Conservation (phyloP, 2,888 invertebrate genomes). For the Bhutanitis thaidina region DNA sequence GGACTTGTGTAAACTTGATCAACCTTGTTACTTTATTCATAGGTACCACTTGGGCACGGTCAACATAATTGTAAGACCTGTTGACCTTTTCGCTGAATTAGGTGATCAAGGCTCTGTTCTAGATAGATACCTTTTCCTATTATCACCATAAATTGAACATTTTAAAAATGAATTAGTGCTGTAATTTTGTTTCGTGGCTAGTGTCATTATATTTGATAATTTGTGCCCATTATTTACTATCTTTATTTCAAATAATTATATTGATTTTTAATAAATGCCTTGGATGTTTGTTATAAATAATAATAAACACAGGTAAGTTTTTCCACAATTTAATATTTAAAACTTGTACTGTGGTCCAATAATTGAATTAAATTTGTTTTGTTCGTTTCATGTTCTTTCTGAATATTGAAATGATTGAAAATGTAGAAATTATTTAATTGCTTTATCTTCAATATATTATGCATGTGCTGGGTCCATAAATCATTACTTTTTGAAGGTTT, state of each 20-base stretch:
- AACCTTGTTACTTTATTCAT: not conserved
- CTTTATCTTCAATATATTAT: no score
- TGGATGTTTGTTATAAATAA: constrained; percentile 15
- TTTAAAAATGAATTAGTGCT: no score
- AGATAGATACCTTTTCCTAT: constrained; percentile 6
- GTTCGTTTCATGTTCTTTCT: no score
- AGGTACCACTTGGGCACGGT: constrained; percentile 24
- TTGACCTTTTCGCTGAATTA: constrained; percentile 7
- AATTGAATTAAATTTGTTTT: no score
- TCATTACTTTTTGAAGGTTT: no score
- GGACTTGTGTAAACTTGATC: not conserved
- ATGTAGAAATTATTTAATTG: no score
- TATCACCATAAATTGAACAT: not conserved
- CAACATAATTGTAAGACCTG: constrained; percentile 9
- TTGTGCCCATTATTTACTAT: not conserved
- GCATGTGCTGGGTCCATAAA: no score
- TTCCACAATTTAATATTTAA: not conserved
- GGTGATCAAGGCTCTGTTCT: not conserved
- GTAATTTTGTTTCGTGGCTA: not conserved
- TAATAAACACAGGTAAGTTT: constrained; percentile 16
- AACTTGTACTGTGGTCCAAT: not conserved
- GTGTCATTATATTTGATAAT: not conserved
- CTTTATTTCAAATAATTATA: not conserved
- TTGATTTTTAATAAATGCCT: constrained; percentile 7
- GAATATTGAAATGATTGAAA: no score